Conservation (phyloP, 2,888 invertebrate genomes). For the Mayetiola destructor region DNA sequence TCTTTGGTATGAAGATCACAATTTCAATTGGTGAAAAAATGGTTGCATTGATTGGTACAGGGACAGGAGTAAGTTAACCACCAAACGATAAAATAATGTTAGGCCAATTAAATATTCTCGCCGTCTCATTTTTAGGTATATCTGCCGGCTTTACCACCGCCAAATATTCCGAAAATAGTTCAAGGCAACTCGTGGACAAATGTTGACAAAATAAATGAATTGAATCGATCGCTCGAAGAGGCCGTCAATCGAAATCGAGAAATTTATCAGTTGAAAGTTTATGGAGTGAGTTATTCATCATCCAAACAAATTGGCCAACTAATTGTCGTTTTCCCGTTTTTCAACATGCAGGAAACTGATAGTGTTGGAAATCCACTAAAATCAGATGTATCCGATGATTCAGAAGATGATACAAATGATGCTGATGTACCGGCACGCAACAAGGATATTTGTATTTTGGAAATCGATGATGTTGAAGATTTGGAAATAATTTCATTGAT, state of each 20-base stretch:
- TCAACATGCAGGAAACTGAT: background rate
- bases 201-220: slow-evolving; percentile 46
- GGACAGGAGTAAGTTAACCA: too few relatives aligned
- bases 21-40: slow-evolving; percentile 75
- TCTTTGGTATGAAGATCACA: slow-evolving; percentile 71
- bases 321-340: background rate
- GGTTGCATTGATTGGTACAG: slow-evolving; percentile 76
- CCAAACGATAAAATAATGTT: too few relatives aligned
- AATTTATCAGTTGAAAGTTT: slow-evolving; percentile 46
- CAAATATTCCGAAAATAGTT: slow-evolving; percentile 55
- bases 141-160: slow-evolving; percentile 61
- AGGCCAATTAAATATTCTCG: too few relatives aligned
- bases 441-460: slow-evolving; percentile 67
- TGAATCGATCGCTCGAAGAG: slow-evolving; percentile 54
- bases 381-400: slow-evolving; percentile 44
- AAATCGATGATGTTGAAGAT: slow-evolving; percentile 75
- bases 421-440: slow-evolving; percentile 57
- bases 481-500: slow-evolving; percentile 58
- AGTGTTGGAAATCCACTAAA: background rate
- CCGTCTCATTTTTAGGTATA: too few relatives aligned
- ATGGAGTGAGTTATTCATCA: slow-evolving; percentile 14
- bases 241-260: slow-evolving; percentile 58
- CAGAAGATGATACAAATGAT: slow-evolving; percentile 46
- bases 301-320: background rate
- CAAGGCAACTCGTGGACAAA: slow-evolving; percentile 50